Evolutionary conservation across 2,888 invertebrate genomes (phyloP), one percentile per base, ranked within the genome.

Genomic region (Melanostoma scalare): DNA sequence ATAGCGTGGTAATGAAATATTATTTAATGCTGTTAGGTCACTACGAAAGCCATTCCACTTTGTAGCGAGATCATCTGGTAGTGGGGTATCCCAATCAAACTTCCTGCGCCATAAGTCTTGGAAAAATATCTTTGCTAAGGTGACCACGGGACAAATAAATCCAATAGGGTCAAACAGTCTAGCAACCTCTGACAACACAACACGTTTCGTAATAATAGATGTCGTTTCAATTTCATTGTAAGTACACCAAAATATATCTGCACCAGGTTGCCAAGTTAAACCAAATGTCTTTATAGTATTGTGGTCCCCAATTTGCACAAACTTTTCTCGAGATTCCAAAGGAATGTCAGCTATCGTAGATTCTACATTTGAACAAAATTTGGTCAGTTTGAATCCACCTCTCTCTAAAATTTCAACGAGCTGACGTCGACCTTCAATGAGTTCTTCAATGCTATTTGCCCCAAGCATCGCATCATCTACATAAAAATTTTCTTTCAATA

Each of bases 141-240:
- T 35, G 35, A 60, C 60, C 9, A 60, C 60, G 2, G 44, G 40
- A 6, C 58, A 60, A 31, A 60, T 44, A 31, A 60, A 44, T n/a
- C 31, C 58, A 9, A 60, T 2, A 33, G 44, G 58, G 9, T 60
- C 58, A 60, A 44, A 60, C 31, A 60, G 10, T 3, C 6, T 60
- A 6, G 60, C 60, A n/a, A 44, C 58, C 31, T 44, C 58, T 31
- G 56, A 56, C 20, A 56, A 56, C n/a, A 42, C 56, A 42, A 20
- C 31, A 8, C 42, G 42, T 31, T 58, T 58, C n/a, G 42, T 58
- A 9, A 44, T n/a, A 4, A 6, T 33, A 4, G 58, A 33, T 9
- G 42, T 5, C 4, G 4, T 42, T 33, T 60, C 44, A 8, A 2
- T 33, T 10, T 46, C 10, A 44, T 33, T 33, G 33, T 33, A 33